phyloP scores from a whole-genome alignment of 2,113 vertebrate species.

The Lethenteron camtschaticum region DNA sequence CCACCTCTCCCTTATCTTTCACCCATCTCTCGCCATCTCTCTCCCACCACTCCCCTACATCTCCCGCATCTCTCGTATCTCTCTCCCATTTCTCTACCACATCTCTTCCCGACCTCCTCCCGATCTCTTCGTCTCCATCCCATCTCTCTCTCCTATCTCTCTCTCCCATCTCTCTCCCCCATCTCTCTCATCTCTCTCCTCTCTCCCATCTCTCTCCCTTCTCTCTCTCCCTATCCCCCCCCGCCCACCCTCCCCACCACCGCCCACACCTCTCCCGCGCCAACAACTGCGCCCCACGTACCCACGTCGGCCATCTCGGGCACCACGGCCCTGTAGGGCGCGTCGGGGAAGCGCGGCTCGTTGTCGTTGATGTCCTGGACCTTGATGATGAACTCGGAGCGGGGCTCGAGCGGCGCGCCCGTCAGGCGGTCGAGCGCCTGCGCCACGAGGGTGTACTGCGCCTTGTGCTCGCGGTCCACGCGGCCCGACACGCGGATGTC shows the following conservation, averaged over 20 bases:
- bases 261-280: conserved; percentile 17
- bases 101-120: neutral
- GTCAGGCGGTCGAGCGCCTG: conserved; percentile 58
- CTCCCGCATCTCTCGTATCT: neutral
- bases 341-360: conserved; percentile 50
- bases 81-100: neutral
- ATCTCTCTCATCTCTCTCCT: neutral
- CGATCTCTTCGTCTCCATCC: neutral
- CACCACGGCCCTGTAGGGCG: conserved; percentile 50
- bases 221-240: neutral
- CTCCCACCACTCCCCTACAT: neutral
- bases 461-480: conserved; percentile 63
- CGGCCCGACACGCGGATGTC: conserved; percentile 77
- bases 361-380: conserved; percentile 83
- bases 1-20: too few species aligned
- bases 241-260: neutral
- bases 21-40: too few species aligned
- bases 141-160: neutral
- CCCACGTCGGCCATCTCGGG: conserved; percentile 66
- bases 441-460: conserved; percentile 51
- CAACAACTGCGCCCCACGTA: conserved; percentile 14
- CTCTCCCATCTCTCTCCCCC: neutral
- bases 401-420: conserved; percentile 55
- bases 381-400: conserved; percentile 66
- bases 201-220: neutral